phyloP scores from a whole-genome alignment of 2,888 invertebrate species.

The Cylloceria caligata region DNA sequence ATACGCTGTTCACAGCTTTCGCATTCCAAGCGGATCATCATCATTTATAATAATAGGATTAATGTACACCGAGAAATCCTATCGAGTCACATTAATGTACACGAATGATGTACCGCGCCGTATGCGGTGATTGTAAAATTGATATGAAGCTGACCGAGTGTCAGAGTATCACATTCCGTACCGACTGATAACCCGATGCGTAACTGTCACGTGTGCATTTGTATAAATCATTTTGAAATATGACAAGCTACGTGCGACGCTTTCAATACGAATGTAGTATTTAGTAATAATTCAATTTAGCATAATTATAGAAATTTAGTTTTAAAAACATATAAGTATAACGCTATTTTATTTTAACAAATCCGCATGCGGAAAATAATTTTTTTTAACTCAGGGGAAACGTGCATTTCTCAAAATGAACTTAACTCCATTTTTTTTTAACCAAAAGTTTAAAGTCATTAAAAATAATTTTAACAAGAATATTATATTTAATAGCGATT shows the following conservation, averaged over 20 bases:
- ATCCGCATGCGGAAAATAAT: no score
- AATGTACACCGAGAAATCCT: not conserved
- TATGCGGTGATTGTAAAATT: slow-evolving; percentile 5
- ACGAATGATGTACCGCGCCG: not conserved
- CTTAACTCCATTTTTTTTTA: no score
- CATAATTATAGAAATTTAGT: not conserved
- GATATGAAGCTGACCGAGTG: not conserved
- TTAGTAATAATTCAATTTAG: not conserved
- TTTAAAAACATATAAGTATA: no score
- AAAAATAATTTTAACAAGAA: no score
- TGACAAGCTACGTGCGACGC: not conserved
- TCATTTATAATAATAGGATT: not conserved
- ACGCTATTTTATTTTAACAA: no score
- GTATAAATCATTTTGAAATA: not conserved
- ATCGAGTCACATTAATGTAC: not conserved
- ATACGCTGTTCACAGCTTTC: no score
- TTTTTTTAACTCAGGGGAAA: no score
- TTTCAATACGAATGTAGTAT: not conserved
- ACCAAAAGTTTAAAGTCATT: no score
- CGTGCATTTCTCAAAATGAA: no score
- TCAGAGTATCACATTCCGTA: slow-evolving; percentile 1
- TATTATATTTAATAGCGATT: no score
- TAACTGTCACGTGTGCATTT: not conserved
- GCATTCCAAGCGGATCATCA: not conserved
- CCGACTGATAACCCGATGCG: not conserved